These are phyloP conservation scores for Tauraco erythrolophus DNA, from an alignment of 2,113 vertebrate genomes.

Conservation along the genomic window DNA sequence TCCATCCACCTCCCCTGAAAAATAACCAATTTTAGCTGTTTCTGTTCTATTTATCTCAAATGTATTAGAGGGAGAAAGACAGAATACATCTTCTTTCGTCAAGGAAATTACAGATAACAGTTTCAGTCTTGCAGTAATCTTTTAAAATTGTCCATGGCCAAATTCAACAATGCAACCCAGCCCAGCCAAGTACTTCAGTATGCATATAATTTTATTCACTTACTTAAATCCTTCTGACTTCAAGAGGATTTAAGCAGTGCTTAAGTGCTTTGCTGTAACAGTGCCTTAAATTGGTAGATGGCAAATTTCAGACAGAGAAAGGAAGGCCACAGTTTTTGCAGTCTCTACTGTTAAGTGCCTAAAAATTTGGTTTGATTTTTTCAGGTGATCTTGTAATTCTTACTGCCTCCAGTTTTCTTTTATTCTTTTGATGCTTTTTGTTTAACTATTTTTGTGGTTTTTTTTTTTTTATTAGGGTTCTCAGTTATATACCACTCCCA, in stretches of 20 bases:
- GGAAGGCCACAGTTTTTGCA: not conserved
- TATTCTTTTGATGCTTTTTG: not conserved
- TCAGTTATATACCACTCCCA: not conserved
- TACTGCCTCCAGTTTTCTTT: not conserved
- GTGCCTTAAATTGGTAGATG: not conserved
- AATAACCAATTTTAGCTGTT: conserved; percentile 37
- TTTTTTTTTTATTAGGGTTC: not conserved
- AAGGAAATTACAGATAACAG: conserved; percentile 53
- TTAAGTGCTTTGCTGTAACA: conserved; percentile 32
- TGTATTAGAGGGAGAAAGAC: conserved; percentile 27
- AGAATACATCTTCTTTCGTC: conserved; percentile 47
- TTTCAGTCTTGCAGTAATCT: conserved; percentile 39
- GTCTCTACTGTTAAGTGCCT: not conserved
- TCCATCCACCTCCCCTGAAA: not conserved
- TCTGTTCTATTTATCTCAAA: conserved; percentile 50
- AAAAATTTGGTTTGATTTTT: conserved; percentile 15
- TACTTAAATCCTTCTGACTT: conserved; percentile 21
- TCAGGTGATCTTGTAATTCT: not conserved
- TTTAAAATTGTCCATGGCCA: conserved; percentile 36
- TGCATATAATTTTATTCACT: conserved; percentile 38
- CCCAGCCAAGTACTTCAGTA: conserved; percentile 11
- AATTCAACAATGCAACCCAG: conserved; percentile 16
- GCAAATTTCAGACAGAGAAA: not conserved
- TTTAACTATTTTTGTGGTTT: not conserved
- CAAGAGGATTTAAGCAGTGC: conserved; percentile 17